Conservation (phyloP, 2,113 vertebrate species). For the Seriola dumerili region DNA sequence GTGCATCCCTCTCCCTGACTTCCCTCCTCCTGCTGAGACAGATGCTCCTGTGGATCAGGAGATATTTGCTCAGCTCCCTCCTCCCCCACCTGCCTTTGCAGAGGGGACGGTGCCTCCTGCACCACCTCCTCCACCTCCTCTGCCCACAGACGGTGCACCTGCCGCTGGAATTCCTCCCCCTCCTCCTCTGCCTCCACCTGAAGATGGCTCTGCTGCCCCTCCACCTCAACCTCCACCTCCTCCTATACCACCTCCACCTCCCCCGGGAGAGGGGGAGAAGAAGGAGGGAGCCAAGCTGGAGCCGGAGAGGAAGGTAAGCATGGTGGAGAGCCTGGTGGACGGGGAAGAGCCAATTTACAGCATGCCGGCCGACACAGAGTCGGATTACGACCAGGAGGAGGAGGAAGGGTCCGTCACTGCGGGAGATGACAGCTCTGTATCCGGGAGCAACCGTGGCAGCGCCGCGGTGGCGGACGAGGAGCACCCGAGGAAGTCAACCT, state of each 20-base stretch:
- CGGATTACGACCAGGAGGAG: constrained; percentile 93
- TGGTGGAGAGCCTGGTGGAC: constrained; percentile 84
- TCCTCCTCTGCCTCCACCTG: constrained; percentile 59
- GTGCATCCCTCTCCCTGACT: constrained; percentile 82
- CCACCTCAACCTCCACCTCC: constrained; percentile 58
- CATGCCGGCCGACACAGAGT: constrained; percentile 89
- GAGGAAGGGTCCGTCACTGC: constrained; percentile 86
- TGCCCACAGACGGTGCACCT: constrained; percentile 8
- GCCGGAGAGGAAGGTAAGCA: constrained; percentile 77
- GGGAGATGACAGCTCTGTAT: constrained; percentile 81
- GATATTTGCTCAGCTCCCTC: constrained; percentile 83
- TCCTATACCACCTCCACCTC: constrained; percentile 52
- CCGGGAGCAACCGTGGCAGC: constrained; percentile 83
- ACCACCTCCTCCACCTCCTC: constrained; percentile 49
- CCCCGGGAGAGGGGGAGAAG: constrained; percentile 53
- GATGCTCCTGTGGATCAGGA: constrained; percentile 81
- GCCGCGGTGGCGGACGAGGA: constrained; percentile 83
- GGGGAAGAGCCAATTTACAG: constrained; percentile 88
- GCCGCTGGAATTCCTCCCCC: constrained; percentile 52
- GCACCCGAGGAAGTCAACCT: constrained; percentile 87
- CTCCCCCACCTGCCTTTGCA: constrained; percentile 84
- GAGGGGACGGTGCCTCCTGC: constrained; percentile 78
- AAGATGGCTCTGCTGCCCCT: constrained; percentile 33
- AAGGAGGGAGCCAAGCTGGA: constrained; percentile 52
- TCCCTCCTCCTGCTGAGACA: constrained; percentile 81